phyloP scores from a whole-genome alignment of 2,888 invertebrate genomes.

The Nomada fabriciana region DNA sequence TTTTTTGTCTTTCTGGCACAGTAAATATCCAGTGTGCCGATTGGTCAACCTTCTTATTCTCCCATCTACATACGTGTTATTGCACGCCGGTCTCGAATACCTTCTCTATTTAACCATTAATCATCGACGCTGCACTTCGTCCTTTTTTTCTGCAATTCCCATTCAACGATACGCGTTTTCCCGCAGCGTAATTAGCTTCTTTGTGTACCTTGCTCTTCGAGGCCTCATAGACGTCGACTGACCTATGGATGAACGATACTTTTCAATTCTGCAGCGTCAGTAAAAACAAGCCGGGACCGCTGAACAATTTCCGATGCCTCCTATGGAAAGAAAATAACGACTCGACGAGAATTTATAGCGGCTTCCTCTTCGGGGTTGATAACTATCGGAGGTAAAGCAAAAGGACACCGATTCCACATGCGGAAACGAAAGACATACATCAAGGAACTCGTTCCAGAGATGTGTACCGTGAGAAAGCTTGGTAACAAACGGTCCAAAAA shows the following conservation, averaged over 20 bases:
- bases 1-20: neutral
- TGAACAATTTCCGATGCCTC: constrained; percentile 5
- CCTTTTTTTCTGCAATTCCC: neutral
- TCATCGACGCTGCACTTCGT: constrained; percentile 12
- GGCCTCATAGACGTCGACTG: neutral
- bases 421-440: no score
- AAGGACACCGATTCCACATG: neutral
- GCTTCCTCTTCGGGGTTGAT: constrained; percentile 1
- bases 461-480: neutral
- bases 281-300: neutral
- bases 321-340: constrained; percentile 21
- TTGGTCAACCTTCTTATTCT: constrained; percentile 14
- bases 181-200: constrained; percentile 23
- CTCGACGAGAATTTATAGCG: constrained; percentile 13
- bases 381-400: neutral
- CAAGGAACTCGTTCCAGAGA: no score
- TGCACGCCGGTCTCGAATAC: neutral
- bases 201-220: neutral
- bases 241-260: constrained; percentile 2
- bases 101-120: constrained; percentile 26
- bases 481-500: neutral
- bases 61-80: neutral
- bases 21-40: constrained; percentile 1
- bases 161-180: constrained; percentile 19
- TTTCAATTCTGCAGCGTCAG: constrained; percentile 4